Evolutionary conservation across 2,113 vertebrate genomes (phyloP), one percentile per base, ranked within the genome.

Genomic region (Hyaena hyaena): DNA sequence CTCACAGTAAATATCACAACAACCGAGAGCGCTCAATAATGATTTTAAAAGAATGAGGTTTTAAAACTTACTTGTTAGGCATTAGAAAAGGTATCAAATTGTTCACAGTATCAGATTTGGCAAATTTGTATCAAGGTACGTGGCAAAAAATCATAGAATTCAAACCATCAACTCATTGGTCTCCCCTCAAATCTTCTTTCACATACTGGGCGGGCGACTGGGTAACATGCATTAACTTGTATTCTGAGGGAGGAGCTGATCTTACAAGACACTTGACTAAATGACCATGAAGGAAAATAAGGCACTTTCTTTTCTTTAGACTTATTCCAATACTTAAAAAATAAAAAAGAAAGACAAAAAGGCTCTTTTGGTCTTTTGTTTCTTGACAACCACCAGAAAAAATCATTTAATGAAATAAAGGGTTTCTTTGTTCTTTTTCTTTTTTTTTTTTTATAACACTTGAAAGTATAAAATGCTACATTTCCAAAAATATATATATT

Each of bases 401-500:
- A 99, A 99, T 99, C 98, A 99, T 99, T 99, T 99, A 98, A 99
- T 99, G 99, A 99, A 99, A 99, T 99, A 99, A 99, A 99, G 99
- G 99, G 99, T 99, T 99, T 99, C 99, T 99, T 99, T 99, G 99
- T 99, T 99, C 99, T 99, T 99, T 98, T 99, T 99, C 96, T 99
- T 96, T 98, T 98, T 98, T 99, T 96, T 98, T 98, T 99, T 99
- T 98, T 98, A 99, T 99, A 99, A 99, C 99, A 99, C 99, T 99
- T 99, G 99, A 99, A 99, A 99, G 99, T 99, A 99, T 99, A 99
- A 99, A 99, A 99, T 99, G 99, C 99, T 99, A 99, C 99, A 98
- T 98, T 99, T 99, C 98, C 99, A 99, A 99, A 99, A 99, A 99
- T 99, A 99, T 99, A 99, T 99, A 99, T 99, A 98, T 99, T 99